phyloP scores from a whole-genome alignment of 2,113 vertebrate genomes.

The Scatophagus argus region DNA sequence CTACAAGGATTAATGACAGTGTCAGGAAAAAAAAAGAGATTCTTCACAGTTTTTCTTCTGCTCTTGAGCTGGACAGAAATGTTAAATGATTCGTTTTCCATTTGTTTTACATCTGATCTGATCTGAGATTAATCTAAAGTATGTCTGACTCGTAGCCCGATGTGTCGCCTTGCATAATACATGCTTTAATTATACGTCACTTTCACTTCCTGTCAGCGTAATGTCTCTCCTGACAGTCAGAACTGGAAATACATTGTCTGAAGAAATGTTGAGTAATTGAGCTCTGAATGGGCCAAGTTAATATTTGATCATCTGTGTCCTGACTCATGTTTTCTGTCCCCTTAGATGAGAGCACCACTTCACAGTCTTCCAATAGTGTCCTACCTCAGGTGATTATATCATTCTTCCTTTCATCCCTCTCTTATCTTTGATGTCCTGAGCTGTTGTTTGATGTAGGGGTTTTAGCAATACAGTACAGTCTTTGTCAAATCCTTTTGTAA shows the following conservation, averaged over 20 bases:
- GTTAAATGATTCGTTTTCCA: slow-evolving; percentile 24
- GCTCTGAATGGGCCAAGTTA: background rate
- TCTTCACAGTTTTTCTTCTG: background rate
- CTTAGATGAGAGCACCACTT: slow-evolving; percentile 72
- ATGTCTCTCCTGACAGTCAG: slow-evolving; percentile 32
- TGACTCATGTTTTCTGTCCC: slow-evolving; percentile 30
- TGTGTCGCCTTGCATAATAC: slow-evolving; percentile 59
- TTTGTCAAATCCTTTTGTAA: background rate
- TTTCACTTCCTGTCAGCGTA: slow-evolving; percentile 12
- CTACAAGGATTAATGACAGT: slow-evolving; percentile 23
- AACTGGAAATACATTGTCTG: background rate
- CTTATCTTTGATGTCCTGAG: background rate
- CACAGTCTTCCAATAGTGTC: slow-evolving; percentile 78
- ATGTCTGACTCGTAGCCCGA: slow-evolving; percentile 13
- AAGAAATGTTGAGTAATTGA: slow-evolving; percentile 19
- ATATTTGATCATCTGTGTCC: background rate
- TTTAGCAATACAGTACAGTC: too few relatives aligned
- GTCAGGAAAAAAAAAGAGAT: background rate
- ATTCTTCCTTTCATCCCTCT: background rate
- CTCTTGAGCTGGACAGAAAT: slow-evolving; percentile 10
- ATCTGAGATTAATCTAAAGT: slow-evolving; percentile 46
- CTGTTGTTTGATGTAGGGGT: too few relatives aligned
- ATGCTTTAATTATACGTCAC: slow-evolving; percentile 57
- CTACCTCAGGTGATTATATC: slow-evolving; percentile 83
- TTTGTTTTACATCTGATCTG: slow-evolving; percentile 24